Base-by-base conservation (phyloP, 2,888 invertebrate species). In the Yponomeuta evonymella region DNA sequence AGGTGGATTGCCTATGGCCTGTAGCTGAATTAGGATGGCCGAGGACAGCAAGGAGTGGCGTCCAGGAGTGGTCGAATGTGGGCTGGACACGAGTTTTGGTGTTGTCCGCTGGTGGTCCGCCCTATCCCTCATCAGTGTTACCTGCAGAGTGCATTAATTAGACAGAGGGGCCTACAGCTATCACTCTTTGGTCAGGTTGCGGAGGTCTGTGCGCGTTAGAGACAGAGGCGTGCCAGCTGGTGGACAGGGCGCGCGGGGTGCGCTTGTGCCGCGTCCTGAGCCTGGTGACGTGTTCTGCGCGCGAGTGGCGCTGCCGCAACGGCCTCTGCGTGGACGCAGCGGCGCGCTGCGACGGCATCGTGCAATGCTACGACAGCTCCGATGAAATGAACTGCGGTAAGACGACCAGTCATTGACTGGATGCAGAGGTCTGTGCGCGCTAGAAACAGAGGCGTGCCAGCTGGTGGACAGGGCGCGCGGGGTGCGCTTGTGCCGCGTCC, bases 341-440 rank as follows among this genome's bases (percentile, higher is more conserved):
- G 48, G 94, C 94, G 72, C 93, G 94, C 51, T 96, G 96, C 83
- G 95, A 96, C 80, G 96, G 96, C 15, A 89, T 93, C 71, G 93
- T 95, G 78, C 94, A 96, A 81, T 96, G 96, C 84, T 95, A 94
- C 76, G 95, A 96, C 81, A 93, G 94, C 81, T 94, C 95, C 29
- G 96, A 96, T 83, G 96, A 96, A 89, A 91, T 93, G 79, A 92
- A 95, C 80, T 96, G 96, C 81, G 94, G 96, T 96, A 89, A 91
- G 90, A 43, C 43, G 43, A 8, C 6, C 43, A 1, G 43, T 43
- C 9, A 43, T 43, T 43, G 2, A 33, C 87, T 83, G 95, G 95
- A 71, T 95, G 95, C 80, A 95, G 95, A 8, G 95, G 95, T 4
- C 84, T 94, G 8, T 95, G 95, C 78, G 92, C 93, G 48, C 81